Evolutionary conservation across 2,797 vertebrate genomes (phyloP), one percentile per base, ranked within the genome.

Genomic region (Sebastes steindachneri): DNA sequence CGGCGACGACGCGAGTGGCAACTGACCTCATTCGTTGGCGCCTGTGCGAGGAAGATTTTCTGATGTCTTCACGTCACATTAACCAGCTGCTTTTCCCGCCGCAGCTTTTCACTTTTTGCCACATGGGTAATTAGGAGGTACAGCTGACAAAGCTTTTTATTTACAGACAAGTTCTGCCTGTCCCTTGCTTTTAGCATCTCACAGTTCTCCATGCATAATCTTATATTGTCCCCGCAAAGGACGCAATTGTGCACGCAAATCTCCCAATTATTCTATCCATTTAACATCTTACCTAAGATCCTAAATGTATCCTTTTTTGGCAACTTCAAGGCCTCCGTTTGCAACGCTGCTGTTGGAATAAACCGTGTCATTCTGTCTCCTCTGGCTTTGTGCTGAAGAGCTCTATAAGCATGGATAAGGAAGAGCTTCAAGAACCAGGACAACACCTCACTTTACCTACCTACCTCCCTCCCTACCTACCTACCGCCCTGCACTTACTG

Each of bases 201-300:
- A 10, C 63, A 63, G 11, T 48, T n/a, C 19, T n/a, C 21, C 23
- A 4, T 3, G 28, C 59, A 58, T 66, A 81, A 84, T 7, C 51
- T 82, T 14, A 9, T 29, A 76, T 73, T 48, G 41, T 57, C 57
- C 23, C 68, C 6, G 66, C 69, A 75, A 70, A 82, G 66, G 73
- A 80, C 19, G 68, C 65, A 57, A 71, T 65, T 55, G 76, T 79
- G 68, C 60, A 41, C 0, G 35, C 35, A 82, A 84, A 75, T 81
- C 83, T 71, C 65, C 70, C 71, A 85, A 81, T 86, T 81, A 76
- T 79, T 84, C 76, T 64, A 28, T 82, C 80, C 62, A 89, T 1
- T 88, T 87, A 69, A 72, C 74, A 63, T 79, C 71, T 89, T 88
- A 89, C 86, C 81, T 74, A 68, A 74, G 57, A 81, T 77, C 72